Evolutionary conservation across 1,140 invertebrate species (phyloP).

Genomic region (Reticulitermes speratus): DNA sequence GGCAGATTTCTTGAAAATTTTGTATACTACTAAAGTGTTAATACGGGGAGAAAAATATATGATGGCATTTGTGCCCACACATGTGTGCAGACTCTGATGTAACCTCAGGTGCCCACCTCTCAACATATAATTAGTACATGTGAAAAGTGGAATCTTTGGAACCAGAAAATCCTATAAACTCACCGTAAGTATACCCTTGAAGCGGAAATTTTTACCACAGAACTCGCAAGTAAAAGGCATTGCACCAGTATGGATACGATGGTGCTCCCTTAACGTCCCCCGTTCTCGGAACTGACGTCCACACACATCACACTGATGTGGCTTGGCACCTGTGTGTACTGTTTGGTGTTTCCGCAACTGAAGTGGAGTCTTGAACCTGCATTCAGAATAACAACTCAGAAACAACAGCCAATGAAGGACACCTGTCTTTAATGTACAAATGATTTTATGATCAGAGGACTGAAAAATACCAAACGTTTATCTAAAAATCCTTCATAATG

Average conservation of each 20-base stretch:
- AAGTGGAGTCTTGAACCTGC: slow-evolving; percentile 54
- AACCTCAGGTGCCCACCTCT: no score
- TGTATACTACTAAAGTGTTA: no score
- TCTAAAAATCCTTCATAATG: not conserved
- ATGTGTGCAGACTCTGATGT: no score
- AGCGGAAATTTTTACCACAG: slow-evolving; percentile 69
- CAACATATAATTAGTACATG: no score
- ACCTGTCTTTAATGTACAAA: not conserved
- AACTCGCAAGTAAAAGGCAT: slow-evolving; percentile 75
- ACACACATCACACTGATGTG: slow-evolving; percentile 73
- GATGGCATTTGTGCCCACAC: no score
- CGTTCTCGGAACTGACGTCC: slow-evolving; percentile 67
- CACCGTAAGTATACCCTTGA: slow-evolving; percentile 65
- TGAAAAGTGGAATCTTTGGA: no score
- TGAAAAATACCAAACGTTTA: not conserved
- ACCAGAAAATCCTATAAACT: slow-evolving; percentile 22
- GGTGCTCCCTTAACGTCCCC: slow-evolving; percentile 60
- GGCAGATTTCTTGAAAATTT: no score
- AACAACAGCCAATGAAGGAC: not conserved
- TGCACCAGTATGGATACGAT: slow-evolving; percentile 77
- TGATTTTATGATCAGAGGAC: no score
- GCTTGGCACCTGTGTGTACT: slow-evolving; percentile 68
- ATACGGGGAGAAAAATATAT: no score
- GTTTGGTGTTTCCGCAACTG: slow-evolving; percentile 58
- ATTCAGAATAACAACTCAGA: slow-evolving; percentile 2